phyloP scores from a whole-genome alignment of 2,113 vertebrate genomes.

The Fulmarus glacialis region DNA sequence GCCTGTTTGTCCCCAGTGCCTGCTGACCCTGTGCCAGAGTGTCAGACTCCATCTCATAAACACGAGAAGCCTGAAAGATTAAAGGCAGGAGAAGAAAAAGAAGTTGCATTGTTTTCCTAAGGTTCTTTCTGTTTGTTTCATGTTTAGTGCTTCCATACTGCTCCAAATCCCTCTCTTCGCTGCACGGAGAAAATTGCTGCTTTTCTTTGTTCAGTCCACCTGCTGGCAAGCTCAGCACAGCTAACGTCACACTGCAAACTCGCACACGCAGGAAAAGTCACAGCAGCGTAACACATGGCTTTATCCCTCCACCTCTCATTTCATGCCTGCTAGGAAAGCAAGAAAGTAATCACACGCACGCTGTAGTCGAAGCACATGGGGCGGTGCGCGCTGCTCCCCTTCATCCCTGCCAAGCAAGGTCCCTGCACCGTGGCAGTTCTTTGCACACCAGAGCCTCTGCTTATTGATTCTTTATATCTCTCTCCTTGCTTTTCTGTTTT shows the following conservation, averaged over 20 bases:
- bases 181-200: not conserved
- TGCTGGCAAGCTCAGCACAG: not conserved
- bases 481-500: not conserved
- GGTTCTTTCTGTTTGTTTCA: not conserved
- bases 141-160: not conserved
- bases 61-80: not conserved
- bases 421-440: fast-evolving
- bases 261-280: not conserved
- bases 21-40: not conserved
- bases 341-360: fast-evolving
- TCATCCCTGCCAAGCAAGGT: not conserved
- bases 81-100: not conserved
- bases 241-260: too few relatives aligned
- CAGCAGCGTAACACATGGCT: not conserved
- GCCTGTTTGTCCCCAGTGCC: not conserved
- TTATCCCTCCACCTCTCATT: not conserved
- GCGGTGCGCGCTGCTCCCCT: not conserved
- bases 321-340: not conserved
- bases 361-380: not conserved
- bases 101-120: not conserved
- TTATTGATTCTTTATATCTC: not conserved
- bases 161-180: not conserved
- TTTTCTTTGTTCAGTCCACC: too few relatives aligned
- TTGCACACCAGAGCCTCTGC: not conserved
- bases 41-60: not conserved